A percentile compares a stretch with the other conserved stretches of the same genome.
Evolutionary conservation across 2,113 vertebrate genomes (phyloP).

Genomic region (Taurulus bubalis): DNA sequence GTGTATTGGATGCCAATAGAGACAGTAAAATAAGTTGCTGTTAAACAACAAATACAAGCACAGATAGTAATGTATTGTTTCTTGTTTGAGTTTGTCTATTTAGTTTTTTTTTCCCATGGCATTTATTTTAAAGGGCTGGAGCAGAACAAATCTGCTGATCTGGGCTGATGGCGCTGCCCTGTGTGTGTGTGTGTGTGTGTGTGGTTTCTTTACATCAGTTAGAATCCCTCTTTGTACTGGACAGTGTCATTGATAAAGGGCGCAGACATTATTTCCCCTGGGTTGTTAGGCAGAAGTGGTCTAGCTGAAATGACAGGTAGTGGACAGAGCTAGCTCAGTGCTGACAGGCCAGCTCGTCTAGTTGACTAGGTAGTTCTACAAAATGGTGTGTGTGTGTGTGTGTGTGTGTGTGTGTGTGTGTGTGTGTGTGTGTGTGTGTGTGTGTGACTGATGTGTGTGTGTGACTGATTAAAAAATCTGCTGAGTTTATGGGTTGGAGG

Average conservation of each 20-base stretch:
- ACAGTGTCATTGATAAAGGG: conserved; percentile 60
- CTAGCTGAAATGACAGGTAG: conserved; percentile 58
- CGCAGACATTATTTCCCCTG: conserved; percentile 39
- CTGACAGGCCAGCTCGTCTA: conserved; percentile 52
- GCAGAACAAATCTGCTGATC: conserved; percentile 16
- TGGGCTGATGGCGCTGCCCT: not conserved
- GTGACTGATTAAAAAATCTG: conserved; percentile 67
- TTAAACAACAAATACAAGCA: not conserved
- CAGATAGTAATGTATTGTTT: not conserved
- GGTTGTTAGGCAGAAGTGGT: conserved; percentile 56
- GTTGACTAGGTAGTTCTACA: no score
- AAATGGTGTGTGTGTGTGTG: no score
- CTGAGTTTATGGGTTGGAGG: conserved; percentile 54
- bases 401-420: no score
- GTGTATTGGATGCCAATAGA: not conserved
- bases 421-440: no score
- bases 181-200: conserved; percentile 3
- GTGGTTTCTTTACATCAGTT: conserved; percentile 29
- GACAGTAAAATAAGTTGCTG: not conserved
- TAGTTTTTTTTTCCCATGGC: not conserved
- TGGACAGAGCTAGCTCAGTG: conserved; percentile 60
- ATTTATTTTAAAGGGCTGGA: not conserved
- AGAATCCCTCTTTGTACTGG: conserved; percentile 31
- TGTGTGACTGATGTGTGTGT: no score
- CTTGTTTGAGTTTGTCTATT: not conserved